A percentile compares a stretch with the other conserved stretches of the same genome.
Conservation (phyloP, 2,797 vertebrate genomes). For the Sebastes dallii region DNA sequence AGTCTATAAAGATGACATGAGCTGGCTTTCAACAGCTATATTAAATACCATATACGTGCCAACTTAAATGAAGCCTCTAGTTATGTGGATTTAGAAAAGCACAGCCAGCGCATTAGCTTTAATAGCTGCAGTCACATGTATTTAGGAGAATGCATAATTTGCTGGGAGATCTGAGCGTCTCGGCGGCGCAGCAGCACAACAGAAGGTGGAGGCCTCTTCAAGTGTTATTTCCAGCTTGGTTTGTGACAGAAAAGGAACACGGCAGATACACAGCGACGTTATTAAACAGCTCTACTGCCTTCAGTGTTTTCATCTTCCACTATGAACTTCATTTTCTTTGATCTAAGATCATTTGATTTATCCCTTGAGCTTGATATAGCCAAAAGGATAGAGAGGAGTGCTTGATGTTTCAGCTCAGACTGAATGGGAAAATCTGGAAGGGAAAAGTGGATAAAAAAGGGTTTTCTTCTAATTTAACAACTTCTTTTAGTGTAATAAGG, state of each 20-base stretch:
- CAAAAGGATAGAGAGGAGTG: not conserved
- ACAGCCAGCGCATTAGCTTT: slow-evolving; percentile 47
- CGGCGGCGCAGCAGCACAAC: slow-evolving; percentile 30
- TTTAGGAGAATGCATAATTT: slow-evolving; percentile 49
- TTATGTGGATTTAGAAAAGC: slow-evolving; percentile 30
- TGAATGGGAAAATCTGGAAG: not conserved
- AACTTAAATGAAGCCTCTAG: slow-evolving; percentile 47
- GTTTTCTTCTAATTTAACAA: not conserved
- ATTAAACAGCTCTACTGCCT: slow-evolving; percentile 12
- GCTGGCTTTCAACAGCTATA: slow-evolving; percentile 23
- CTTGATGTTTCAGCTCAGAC: not conserved
- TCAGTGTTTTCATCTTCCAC: slow-evolving; percentile 21
- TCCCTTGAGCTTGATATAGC: not conserved
- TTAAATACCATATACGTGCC: slow-evolving; percentile 39
- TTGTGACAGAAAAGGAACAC: not conserved
- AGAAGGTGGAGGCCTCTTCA: slow-evolving; percentile 40
- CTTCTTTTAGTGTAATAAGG: not conserved
- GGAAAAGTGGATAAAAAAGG: not conserved
- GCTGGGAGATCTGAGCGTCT: slow-evolving; percentile 35
- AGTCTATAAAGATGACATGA: slow-evolving; percentile 23
- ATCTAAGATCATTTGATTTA: slow-evolving; percentile 23
- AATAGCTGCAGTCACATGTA: slow-evolving; percentile 50
- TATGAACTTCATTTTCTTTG: slow-evolving; percentile 13
- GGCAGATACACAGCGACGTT: not conserved
- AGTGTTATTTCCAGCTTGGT: slow-evolving; percentile 31